phyloP scores from a whole-genome alignment of 2,888 invertebrate species.

The Oxycera nigricornis region DNA sequence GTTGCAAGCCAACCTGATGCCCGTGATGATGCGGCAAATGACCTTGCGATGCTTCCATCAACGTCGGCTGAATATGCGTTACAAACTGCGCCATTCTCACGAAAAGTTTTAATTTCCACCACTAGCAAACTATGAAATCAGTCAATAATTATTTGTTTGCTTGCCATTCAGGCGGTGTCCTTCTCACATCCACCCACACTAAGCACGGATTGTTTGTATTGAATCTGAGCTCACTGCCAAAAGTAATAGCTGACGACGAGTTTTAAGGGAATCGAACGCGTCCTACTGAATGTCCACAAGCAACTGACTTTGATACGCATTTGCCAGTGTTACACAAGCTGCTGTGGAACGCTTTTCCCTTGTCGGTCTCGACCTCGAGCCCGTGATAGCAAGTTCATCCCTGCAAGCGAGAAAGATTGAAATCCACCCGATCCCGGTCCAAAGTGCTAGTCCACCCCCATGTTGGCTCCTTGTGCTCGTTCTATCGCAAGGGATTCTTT shows the following conservation, averaged over 20 bases:
- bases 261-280: slow-evolving; percentile 9
- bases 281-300: slow-evolving; percentile 36
- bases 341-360: slow-evolving; percentile 12
- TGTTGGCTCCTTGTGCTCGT: not conserved
- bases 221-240: too few species aligned
- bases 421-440: not conserved
- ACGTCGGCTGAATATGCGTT: slow-evolving; percentile 67
- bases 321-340: slow-evolving; percentile 40
- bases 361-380: slow-evolving; percentile 25
- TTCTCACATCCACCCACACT: too few species aligned
- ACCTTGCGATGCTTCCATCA: slow-evolving; percentile 66
- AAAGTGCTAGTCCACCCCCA: not conserved
- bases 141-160: too few species aligned
- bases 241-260: not conserved
- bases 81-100: slow-evolving; percentile 67
- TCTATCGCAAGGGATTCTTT: not conserved
- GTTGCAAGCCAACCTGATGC: slow-evolving; percentile 62
- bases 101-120: slow-evolving; percentile 37
- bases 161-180: too few species aligned
- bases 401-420: slow-evolving; percentile 25
- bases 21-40: slow-evolving; percentile 66
- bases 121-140: not conserved
- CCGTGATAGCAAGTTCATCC: slow-evolving; percentile 30
- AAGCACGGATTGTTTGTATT: too few species aligned
- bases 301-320: slow-evolving; percentile 45